Percentiles rank a stretch among this genome's conserved stretches.
Conservation (phyloP, 2,797 vertebrate species). For the Tragelaphus eurycerus region DNA sequence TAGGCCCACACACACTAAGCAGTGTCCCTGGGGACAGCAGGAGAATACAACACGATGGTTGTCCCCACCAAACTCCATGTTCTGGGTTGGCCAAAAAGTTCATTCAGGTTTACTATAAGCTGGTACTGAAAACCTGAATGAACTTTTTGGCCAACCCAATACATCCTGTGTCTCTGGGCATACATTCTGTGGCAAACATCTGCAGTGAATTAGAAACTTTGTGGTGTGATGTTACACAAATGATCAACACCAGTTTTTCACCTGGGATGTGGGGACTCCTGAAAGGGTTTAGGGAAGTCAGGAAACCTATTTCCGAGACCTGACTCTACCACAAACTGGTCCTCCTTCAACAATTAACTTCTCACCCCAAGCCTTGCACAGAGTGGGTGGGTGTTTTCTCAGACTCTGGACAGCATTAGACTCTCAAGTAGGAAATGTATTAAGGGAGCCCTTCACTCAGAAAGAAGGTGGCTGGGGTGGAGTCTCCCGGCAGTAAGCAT, state of each 20-base stretch:
- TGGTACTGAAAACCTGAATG: not conserved
- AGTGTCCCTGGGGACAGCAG: not conserved
- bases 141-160: not conserved
- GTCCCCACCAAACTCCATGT: not conserved
- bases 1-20: too few species aligned
- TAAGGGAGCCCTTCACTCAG: not conserved
- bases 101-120: not conserved
- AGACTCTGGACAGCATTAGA: not conserved
- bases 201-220: not conserved
- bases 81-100: not conserved
- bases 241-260: not conserved
- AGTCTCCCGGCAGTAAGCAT: not conserved
- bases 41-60: not conserved
- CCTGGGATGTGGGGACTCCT: not conserved
- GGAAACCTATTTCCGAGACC: not conserved
- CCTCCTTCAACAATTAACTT: not conserved
- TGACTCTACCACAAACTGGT: not conserved
- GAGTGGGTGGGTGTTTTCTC: not conserved
- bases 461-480: not conserved
- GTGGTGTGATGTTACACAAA: not conserved
- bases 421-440: accelerated
- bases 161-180: not conserved
- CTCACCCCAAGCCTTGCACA: not conserved
- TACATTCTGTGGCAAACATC: not conserved
- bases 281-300: not conserved